phyloP scores from a whole-genome alignment of 2,888 invertebrate genomes.

The Antheraea yamamai region DNA sequence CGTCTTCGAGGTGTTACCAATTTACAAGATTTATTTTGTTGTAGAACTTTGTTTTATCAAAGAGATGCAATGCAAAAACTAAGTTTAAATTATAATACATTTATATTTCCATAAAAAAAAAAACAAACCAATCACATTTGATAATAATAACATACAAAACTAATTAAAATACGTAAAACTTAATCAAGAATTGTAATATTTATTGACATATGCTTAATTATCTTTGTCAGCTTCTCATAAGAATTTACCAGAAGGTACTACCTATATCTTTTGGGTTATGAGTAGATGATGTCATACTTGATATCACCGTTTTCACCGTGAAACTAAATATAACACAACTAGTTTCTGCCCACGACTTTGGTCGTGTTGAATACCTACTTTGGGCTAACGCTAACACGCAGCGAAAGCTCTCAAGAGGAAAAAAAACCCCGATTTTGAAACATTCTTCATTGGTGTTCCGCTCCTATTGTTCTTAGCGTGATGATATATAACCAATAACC shows the following conservation, averaged over 20 bases:
- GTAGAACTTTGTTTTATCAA: constrained; percentile 15
- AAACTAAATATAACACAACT: too few species aligned
- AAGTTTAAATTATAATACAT: not conserved
- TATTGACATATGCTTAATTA: not conserved
- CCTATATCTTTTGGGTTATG: not conserved
- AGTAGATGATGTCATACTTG: not conserved
- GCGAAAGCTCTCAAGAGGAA: too few species aligned
- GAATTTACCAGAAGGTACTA: not conserved
- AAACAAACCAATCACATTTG: not conserved
- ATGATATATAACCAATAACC: too few species aligned
- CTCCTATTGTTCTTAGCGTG: too few species aligned
- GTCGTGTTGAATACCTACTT: too few species aligned
- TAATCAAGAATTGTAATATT: not conserved
- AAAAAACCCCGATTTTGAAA: too few species aligned
- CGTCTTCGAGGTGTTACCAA: constrained; percentile 42
- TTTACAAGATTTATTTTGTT: constrained; percentile 20
- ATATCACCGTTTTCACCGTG: too few species aligned
- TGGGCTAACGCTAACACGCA: too few species aligned
- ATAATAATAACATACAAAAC: not conserved
- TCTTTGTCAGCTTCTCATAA: not conserved
- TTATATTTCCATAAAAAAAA: not conserved
- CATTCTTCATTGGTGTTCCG: too few species aligned
- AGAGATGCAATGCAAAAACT: not conserved
- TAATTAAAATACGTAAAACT: not conserved
- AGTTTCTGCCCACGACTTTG: too few species aligned